Percentiles rank a stretch among this genome's conserved stretches.
Conservation (phyloP, 2,888 invertebrate genomes). For the Calephelis perditalis region DNA sequence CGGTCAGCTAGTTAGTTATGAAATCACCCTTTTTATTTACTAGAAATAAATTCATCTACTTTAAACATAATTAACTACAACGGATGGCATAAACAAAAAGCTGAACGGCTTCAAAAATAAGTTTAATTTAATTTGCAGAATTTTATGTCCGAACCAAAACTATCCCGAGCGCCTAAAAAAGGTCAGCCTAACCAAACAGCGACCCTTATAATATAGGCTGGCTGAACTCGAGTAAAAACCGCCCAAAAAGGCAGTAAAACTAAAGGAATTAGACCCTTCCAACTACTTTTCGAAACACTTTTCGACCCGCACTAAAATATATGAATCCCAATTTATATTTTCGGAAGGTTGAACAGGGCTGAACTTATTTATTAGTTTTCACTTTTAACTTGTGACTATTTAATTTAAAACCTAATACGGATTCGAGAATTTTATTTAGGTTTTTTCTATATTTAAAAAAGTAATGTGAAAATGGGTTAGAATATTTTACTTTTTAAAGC, state of each 20-base stretch:
- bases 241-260: slow-evolving; percentile 77
- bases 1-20: no score
- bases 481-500: no score
- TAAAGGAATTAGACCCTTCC: slow-evolving; percentile 72
- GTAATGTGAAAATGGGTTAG: no score
- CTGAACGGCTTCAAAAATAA: slow-evolving; percentile 42
- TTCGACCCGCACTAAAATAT: slow-evolving; percentile 65
- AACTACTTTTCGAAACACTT: slow-evolving; percentile 77
- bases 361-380: slow-evolving; percentile 31
- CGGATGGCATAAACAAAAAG: not conserved
- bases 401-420: not conserved
- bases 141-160: slow-evolving; percentile 64
- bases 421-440: no score
- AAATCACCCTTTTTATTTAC: no score
- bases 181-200: slow-evolving; percentile 75
- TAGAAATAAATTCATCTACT: no score
- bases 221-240: slow-evolving; percentile 58
- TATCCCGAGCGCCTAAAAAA: slow-evolving; percentile 69
- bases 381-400: slow-evolving; percentile 4
- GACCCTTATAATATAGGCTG: slow-evolving; percentile 70
- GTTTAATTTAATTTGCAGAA: slow-evolving; percentile 57
- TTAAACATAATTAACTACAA: not conserved
- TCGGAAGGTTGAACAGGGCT: slow-evolving; percentile 45
- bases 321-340: slow-evolving; percentile 77
- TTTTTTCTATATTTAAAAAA: no score